Conservation (phyloP, 1,140 invertebrate species). For the Ostrea denselamellosa region DNA sequence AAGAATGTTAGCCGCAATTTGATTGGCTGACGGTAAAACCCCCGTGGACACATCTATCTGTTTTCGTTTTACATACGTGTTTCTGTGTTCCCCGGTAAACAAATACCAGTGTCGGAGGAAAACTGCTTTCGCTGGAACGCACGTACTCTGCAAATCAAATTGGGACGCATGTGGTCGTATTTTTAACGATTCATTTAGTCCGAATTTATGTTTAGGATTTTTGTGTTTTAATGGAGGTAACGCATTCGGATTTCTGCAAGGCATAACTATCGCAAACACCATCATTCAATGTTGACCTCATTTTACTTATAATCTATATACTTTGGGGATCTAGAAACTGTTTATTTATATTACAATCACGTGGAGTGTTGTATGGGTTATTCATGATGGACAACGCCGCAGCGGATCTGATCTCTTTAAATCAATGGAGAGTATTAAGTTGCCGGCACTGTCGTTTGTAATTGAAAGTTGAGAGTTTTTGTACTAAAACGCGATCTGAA, state of each 20-base stretch:
- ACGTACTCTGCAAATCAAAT: slow-evolving; percentile 7
- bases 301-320: slow-evolving; percentile 58
- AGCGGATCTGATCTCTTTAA: slow-evolving; percentile 8
- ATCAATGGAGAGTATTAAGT: slow-evolving; percentile 43
- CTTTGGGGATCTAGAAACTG: slow-evolving; percentile 61
- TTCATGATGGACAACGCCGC: slow-evolving; percentile 15
- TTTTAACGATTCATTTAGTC: slow-evolving; percentile 22
- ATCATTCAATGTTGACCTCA: slow-evolving; percentile 34
- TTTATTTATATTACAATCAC: slow-evolving; percentile 60
- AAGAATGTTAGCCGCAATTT: slow-evolving; percentile 52
- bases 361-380: slow-evolving; percentile 43
- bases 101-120: slow-evolving; percentile 56
- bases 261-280: slow-evolving; percentile 34
- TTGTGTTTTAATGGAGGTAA: slow-evolving; percentile 36
- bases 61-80: slow-evolving; percentile 47
- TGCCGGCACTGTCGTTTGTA: slow-evolving; percentile 35
- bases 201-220: slow-evolving; percentile 7
- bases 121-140: slow-evolving; percentile 28
- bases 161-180: slow-evolving; percentile 37
- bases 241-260: slow-evolving; percentile 26
- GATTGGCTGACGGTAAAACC: slow-evolving; percentile 56
- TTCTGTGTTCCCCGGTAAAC: slow-evolving; percentile 58
- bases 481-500: slow-evolving; percentile 26
- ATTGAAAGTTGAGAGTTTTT: slow-evolving; percentile 41
- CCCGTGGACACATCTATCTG: slow-evolving; percentile 62